Base-by-base conservation (phyloP, 2,797 vertebrate species). In the Trichosurus vulpecula region DNA sequence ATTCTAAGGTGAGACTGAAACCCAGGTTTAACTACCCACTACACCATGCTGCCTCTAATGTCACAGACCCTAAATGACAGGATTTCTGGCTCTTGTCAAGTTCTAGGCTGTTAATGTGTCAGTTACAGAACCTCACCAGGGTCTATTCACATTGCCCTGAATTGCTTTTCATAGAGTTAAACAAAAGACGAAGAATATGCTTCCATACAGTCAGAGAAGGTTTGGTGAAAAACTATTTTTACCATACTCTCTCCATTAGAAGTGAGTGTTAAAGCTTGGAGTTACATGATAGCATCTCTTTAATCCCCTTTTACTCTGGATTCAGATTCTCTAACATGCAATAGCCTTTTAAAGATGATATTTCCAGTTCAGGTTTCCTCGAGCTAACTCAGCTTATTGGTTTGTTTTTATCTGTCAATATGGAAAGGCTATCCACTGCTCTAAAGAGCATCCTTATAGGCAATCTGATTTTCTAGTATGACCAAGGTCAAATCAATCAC, bases 401-500 rank as follows among this genome's bases (percentile, higher is more conserved):
- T 27, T 92, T 91, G 27, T 6, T 54, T 35, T 89, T 95, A 92
- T 93, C 56, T 96, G 92, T 66, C 92, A 52, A 81, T 57, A 87
- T 11, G 9, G 31, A 95, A 74, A 95, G 91, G 95, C 57, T 93
- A 54, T 35, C 91, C 0, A 90, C 90, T 10, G 31, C 52, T 0
- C 0, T 35, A 12, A 55, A 51, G 12, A 96, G 96, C 13, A 13
- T 35, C 54, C 58, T 96, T 92, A 9, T 57, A 91, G 92, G 95
- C 91, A 94, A 94, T 90, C 96, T 91, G 92, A 96, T 96, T 97
- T 98, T 92, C 92, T 96, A 96, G 96, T 30, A 41, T 52, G 87
- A 90, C 22, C 52, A 94, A 94, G 92, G 93, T 98, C 97, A 98
- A 97, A 97, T 91, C 94, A 95, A 93, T 97, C 54, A 57, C 54